phyloP scores from a whole-genome alignment of 1,140 invertebrate genomes.

The Catajapyx aquilonaris region DNA sequence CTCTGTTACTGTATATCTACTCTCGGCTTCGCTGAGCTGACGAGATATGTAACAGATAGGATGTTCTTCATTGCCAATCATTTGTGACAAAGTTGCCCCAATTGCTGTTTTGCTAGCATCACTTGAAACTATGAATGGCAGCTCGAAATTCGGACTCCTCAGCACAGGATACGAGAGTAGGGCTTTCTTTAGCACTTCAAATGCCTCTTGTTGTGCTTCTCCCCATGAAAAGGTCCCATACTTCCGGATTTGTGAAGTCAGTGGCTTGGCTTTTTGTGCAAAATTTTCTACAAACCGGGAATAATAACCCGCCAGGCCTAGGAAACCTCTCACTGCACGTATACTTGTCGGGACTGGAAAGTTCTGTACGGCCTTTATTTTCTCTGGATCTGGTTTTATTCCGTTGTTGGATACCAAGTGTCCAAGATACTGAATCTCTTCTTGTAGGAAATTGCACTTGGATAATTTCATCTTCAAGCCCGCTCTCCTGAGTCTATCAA shows the following conservation, averaged over 20 bases:
- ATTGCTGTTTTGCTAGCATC: too few species aligned
- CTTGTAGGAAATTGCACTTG: slow-evolving; percentile 21
- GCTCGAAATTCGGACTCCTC: too few species aligned
- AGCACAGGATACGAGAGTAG: too few species aligned
- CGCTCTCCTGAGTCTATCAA: slow-evolving; percentile 14
- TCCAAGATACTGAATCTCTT: slow-evolving; percentile 14
- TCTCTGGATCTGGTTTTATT: slow-evolving; percentile 10
- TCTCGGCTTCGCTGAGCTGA: too few species aligned
- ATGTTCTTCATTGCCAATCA: too few species aligned
- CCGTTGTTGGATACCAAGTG: slow-evolving; percentile 14
- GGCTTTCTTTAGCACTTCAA: slow-evolving; percentile 9
- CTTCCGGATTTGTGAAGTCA: slow-evolving; percentile 5
- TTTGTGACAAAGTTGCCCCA: too few species aligned
- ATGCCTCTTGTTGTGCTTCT: slow-evolving; percentile 10
- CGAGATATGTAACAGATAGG: too few species aligned
- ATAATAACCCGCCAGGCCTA: slow-evolving; percentile 8
- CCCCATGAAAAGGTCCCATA: slow-evolving; percentile 7
- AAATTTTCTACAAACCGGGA: slow-evolving; percentile 7
- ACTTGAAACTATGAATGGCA: too few species aligned
- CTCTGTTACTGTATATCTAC: too few species aligned
- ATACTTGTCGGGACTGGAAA: slow-evolving; percentile 9
- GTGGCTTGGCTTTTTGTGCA: slow-evolving; percentile 5
- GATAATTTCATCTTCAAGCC: slow-evolving; percentile 20
- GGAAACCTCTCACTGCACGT: slow-evolving; percentile 6
- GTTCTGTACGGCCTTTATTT: too few species aligned